Evolutionary conservation across 2,888 invertebrate species (phyloP), one percentile per base, ranked within the genome.

Genomic region (Arctia plantaginis): DNA sequence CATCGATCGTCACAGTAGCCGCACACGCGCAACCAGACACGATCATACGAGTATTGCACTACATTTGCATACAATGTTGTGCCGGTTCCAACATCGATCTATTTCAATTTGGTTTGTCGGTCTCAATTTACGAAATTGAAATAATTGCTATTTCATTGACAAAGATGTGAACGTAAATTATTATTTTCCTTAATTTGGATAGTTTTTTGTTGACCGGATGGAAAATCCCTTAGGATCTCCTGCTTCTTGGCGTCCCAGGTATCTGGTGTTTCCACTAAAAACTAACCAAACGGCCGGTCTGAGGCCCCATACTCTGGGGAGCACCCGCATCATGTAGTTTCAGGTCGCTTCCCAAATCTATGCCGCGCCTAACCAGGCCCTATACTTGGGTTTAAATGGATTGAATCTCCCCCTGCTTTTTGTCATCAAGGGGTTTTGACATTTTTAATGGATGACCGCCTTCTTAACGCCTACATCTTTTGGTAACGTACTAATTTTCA

Each of bases 21-120:
- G 88, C 83, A 80, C 85, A 89, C 89, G 86, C 91, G 91, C 92
- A 93, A 93, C 85, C 81, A 84, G 64, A 68, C 84, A 87, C 87
- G 88, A 89, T 87, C 90, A 88, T 89, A n/a, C n/a, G n/a, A n/a
- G n/a, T n/a, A 90, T 90, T 89, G 91, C 91, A 90, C 86, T 87
- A 79, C 82, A 93, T 94, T 94, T 91, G 90, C 93, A 94, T 91
- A 94, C 94, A 94, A 94, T 94, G 87, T 18, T 69, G 84, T 66
- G 55, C 87, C 86, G 89, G 89, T 89, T 88, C 86, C 82, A 82
- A 87, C 85, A 81, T 84, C 83, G 87, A 85, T 85, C 78, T 70
- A 30, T 69, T 72, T 47, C 74, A 80, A 84, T 87, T 89, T 75
- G 72, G 73, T 69, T 77, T 76, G 35, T 51, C 64, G 67, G 41